Evolutionary conservation across 1,140 invertebrate genomes (phyloP), one percentile per base, ranked within the genome.

Genomic region (Acyrthosiphon pisum): DNA sequence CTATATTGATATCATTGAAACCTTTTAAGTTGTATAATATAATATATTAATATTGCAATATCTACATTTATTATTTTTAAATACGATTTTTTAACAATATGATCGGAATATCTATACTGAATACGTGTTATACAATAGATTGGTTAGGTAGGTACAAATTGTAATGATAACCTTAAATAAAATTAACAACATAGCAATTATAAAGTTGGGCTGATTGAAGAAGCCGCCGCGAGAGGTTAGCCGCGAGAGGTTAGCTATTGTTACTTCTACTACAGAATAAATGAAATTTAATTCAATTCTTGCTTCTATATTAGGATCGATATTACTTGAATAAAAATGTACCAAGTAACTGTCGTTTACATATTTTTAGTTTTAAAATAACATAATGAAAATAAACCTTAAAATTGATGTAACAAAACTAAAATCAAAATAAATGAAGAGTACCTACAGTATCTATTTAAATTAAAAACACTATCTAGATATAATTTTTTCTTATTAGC

Each of bases 151-250:
- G n/a, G 14, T 76, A 76, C n/a, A 76, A 14, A 76, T n/a, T n/a
- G n/a, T 76, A n/a, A 76, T 18, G 60, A 76, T 76, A 76, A 68
- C 60, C 60, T 68, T 68, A 68, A 68, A 68, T 68, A 68, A 68
- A 68, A 68, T n/a, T 68, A 68, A 14, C 60, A 68, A n/a, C 30
- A 14, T 68, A 30, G 23, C 56, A 30, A 60, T 30, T 60, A 60
- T 60, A 60, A 30, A 60, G 56, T 60, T 60, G 23, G 26, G 23
- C 6, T 30, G 26, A 68, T 68, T 76, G n/a, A 76, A 76, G 60
- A 76, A 68, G 60, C 60, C 14, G 30, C 60, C 23, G 20, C 30
- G 6, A 76, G 14, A 76, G 26, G 30, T 76, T 14, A 76, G 60
- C 14, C 23, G 20, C 30, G 6, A 76, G 14, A 76, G 26, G 30